Evolutionary conservation across 2,888 invertebrate genomes (phyloP).

Genomic region (Carpatolechia fugitivella): DNA sequence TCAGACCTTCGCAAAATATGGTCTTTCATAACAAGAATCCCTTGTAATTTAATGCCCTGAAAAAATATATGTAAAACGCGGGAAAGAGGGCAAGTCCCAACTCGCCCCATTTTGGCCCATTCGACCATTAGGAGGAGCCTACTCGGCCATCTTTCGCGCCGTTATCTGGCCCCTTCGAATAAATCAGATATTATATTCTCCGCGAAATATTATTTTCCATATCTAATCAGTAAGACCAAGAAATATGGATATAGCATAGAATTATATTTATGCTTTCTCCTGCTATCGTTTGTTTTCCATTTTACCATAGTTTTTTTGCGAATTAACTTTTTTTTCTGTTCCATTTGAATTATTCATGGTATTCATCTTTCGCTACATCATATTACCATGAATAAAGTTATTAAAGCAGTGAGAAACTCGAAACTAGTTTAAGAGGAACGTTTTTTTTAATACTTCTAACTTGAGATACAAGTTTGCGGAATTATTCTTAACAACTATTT

Average conservation of each 20-base stretch:
- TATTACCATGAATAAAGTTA: constrained; percentile 13
- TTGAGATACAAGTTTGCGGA: not conserved
- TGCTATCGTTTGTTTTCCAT: constrained; percentile 20
- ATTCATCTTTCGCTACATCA: constrained; percentile 19
- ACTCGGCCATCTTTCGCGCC: constrained; percentile 59
- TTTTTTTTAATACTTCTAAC: not conserved
- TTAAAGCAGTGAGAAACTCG: constrained; percentile 3
- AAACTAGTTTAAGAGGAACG: not conserved
- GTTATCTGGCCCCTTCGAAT: constrained; percentile 65
- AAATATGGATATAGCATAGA: constrained; percentile 58
- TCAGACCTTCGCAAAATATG: constrained; percentile 67
- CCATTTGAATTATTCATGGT: not conserved
- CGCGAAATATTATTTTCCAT: constrained; percentile 67
- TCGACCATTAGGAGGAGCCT: constrained; percentile 57
- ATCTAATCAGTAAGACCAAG: constrained; percentile 66
- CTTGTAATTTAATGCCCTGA: constrained; percentile 66
- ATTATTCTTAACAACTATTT: not conserved
- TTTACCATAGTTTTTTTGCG: no score
- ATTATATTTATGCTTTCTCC: constrained; percentile 51
- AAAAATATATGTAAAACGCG: constrained; percentile 71
- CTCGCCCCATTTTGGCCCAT: constrained; percentile 23
- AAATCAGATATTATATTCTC: constrained; percentile 71
- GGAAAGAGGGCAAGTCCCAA: constrained; percentile 11
- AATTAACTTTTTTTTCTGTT: not conserved
- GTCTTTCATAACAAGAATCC: constrained; percentile 67